These are phyloP conservation scores for Dromius quadrimaculatus DNA, from an alignment of 2,888 invertebrate species.

Conservation along the genomic window DNA sequence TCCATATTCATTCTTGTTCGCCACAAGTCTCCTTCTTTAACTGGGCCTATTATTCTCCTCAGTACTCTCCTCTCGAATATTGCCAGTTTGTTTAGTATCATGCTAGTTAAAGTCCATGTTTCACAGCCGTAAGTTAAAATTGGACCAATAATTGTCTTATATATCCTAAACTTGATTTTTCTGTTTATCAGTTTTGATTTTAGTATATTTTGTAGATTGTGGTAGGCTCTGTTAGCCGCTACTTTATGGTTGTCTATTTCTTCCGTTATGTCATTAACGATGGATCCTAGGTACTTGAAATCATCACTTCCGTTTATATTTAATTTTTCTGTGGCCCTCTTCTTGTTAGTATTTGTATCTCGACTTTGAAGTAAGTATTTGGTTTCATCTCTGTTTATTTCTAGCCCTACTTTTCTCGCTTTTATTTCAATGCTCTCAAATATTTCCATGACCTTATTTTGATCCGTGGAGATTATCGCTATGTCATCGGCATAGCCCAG, in stretches of 20 bases:
- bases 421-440: not conserved
- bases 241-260: too few species aligned
- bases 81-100: not conserved
- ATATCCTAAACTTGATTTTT: not conserved
- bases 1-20: not conserved
- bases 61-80: not conserved
- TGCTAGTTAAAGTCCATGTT: not conserved
- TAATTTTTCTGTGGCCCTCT: not conserved
- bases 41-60: constrained; percentile 3
- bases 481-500: not conserved
- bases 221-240: not conserved
- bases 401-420: not conserved
- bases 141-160: not conserved
- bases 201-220: not conserved
- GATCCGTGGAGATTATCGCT: not conserved
- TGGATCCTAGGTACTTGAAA: not conserved
- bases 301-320: not conserved
- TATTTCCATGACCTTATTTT: not conserved
- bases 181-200: not conserved
- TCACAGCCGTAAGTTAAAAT: not conserved
- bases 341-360: not conserved
- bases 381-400: not conserved
- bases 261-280: not conserved
- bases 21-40: not conserved
- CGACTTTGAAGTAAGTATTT: not conserved